These are phyloP conservation scores for Gallinago solitaria DNA, from an alignment of 2,797 vertebrate genomes.

Conservation along the genomic window DNA sequence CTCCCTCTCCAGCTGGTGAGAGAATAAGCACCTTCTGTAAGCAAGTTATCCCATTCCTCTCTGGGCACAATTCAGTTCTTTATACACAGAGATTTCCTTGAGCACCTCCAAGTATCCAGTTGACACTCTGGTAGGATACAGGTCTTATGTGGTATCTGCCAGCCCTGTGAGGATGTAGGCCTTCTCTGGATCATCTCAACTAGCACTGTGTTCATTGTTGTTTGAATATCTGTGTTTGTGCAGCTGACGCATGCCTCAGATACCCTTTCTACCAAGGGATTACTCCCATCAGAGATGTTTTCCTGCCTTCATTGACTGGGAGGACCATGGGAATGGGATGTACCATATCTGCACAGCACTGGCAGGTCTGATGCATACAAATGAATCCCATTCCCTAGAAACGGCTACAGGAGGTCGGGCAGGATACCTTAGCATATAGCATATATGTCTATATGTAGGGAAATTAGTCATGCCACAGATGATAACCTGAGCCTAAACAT, in stretches of 20 bases:
- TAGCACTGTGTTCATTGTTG: too few relatives aligned
- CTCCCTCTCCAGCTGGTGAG: background rate
- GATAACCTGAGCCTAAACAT: background rate
- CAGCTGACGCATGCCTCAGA: background rate
- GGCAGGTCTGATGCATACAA: background rate
- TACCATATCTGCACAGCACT: accelerated
- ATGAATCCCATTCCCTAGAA: background rate
- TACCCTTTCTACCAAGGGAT: background rate
- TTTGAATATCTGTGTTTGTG: background rate
- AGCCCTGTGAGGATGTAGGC: background rate
- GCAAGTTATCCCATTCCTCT: background rate
- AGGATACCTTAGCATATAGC: background rate
- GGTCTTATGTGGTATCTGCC: background rate
- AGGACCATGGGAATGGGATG: background rate
- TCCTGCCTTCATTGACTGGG: background rate
- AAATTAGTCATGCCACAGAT: background rate
- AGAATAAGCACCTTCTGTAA: background rate
- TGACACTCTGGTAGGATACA: background rate
- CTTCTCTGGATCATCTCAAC: background rate
- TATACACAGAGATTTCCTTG: background rate
- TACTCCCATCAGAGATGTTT: background rate
- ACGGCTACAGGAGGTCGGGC: background rate
- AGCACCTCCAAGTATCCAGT: background rate
- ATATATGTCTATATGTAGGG: background rate
- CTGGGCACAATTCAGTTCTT: background rate